A percentile compares a stretch with the other conserved stretches of the same genome.
Conservation (phyloP, 2,888 invertebrate species). For the Teinopalpus imperialis region DNA sequence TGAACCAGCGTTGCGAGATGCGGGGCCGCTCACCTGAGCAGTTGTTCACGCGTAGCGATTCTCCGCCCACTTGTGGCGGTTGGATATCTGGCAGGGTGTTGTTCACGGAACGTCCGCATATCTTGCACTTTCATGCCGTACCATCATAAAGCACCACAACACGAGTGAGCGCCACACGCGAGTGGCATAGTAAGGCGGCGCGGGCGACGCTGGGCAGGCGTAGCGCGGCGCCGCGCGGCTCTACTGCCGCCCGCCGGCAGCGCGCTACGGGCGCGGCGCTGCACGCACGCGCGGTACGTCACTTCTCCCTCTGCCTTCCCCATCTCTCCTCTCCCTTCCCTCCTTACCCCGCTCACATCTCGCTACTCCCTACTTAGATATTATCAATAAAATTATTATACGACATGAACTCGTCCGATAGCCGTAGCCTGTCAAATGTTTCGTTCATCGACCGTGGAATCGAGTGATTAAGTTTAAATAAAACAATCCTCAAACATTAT, state of each 20-base stretch:
- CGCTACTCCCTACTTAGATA: slow-evolving; percentile 72
- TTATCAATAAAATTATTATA: slow-evolving; percentile 81
- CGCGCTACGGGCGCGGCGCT: slow-evolving; percentile 62
- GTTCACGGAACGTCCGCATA: slow-evolving; percentile 78
- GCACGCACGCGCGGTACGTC: slow-evolving; percentile 59
- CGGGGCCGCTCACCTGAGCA: slow-evolving; percentile 75
- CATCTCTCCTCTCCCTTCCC: slow-evolving; percentile 33
- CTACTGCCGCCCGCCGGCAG: slow-evolving; percentile 32
- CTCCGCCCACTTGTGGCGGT: slow-evolving; percentile 78
- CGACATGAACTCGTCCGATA: slow-evolving; percentile 62
- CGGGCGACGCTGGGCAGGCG: slow-evolving; percentile 45
- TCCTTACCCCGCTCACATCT: slow-evolving; percentile 64
- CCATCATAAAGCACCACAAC: slow-evolving; percentile 79
- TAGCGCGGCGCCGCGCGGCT: slow-evolving; percentile 46
- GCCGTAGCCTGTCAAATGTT: slow-evolving; percentile 56
- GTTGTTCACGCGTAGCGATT: slow-evolving; percentile 59
- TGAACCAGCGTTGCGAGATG: slow-evolving; percentile 58
- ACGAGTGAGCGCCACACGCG: slow-evolving; percentile 68
- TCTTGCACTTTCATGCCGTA: slow-evolving; percentile 74
- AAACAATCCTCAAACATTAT: background rate
- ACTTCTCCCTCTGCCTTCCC: slow-evolving; percentile 34
- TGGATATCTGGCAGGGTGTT: slow-evolving; percentile 49
- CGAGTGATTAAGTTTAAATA: slow-evolving; percentile 33
- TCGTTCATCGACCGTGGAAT: slow-evolving; percentile 46
- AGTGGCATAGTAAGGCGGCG: slow-evolving; percentile 59